Evolutionary conservation across 2,113 vertebrate genomes (phyloP).

Genomic region (Microcebus ravelobensis): DNA sequence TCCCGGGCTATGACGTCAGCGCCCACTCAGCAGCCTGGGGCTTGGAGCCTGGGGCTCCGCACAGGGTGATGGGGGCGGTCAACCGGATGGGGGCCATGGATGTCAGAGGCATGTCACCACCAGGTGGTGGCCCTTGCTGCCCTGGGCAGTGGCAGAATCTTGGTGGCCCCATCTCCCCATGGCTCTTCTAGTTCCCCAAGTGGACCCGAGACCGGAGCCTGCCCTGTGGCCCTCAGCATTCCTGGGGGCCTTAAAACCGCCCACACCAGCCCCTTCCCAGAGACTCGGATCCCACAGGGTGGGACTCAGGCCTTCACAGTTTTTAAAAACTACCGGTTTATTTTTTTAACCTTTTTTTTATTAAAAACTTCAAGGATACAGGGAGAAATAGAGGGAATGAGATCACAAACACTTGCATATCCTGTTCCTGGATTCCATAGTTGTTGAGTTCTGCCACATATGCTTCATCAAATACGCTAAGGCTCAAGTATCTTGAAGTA

Average conservation of each 20-base stretch:
- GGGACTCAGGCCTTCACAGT: not conserved
- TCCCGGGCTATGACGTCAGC: not conserved
- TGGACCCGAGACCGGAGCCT: not conserved
- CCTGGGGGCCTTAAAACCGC: not conserved
- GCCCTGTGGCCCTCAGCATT: not conserved
- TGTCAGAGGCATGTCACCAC: not conserved
- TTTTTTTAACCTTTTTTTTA: not conserved
- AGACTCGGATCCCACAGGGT: not conserved
- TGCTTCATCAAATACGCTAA: not conserved
- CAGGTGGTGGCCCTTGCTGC: not conserved
- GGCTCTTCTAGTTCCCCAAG: not conserved
- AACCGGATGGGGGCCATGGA: fast-evolving
- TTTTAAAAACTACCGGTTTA: not conserved
- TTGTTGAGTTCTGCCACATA: not conserved
- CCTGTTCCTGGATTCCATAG: not conserved
- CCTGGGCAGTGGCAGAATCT: not conserved
- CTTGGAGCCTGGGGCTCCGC: not conserved
- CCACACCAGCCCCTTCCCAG: not conserved
- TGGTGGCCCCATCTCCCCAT: not conserved
- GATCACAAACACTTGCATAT: no score
- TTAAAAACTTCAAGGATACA: not conserved
- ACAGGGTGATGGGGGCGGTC: not conserved
- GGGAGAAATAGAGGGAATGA: not conserved
- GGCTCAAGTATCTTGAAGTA: not conserved
- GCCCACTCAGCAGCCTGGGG: not conserved